phyloP scores from a whole-genome alignment of 2,113 vertebrate genomes.

The Rhegmatorhina hoffmannsi region DNA sequence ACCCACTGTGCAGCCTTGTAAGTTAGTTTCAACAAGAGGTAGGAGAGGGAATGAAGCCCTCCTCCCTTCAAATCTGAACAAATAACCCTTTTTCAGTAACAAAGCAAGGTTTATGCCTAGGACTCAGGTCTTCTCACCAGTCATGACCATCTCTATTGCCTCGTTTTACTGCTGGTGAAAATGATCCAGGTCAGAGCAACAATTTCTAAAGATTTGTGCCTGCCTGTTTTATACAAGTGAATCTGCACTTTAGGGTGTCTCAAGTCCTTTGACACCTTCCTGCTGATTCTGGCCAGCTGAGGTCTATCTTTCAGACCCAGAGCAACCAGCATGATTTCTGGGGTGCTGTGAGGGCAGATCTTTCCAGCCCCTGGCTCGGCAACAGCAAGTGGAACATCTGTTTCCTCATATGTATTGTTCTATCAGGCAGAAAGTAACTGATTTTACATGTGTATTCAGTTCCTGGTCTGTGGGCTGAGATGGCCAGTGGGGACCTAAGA shows the following conservation, averaged over 20 bases:
- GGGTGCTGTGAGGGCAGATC: background rate
- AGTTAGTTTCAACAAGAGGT: background rate
- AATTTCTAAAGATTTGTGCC: background rate
- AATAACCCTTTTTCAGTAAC: background rate
- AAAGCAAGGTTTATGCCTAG: background rate
- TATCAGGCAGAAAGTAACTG: background rate
- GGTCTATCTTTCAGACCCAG: background rate
- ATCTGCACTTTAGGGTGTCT: background rate
- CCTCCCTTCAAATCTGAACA: background rate
- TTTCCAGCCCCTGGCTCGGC: background rate
- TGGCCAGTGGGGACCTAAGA: background rate
- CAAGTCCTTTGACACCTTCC: background rate
- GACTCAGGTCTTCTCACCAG: background rate
- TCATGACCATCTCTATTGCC: background rate
- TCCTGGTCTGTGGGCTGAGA: background rate
- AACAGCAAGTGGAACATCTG: background rate
- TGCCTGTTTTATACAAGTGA: background rate
- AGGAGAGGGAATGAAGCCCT: background rate
- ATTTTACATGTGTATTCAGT: background rate
- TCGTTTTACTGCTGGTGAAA: background rate
- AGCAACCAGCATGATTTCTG: background rate
- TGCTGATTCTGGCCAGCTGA: background rate
- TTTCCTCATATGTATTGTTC: background rate
- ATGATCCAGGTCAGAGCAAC: background rate
- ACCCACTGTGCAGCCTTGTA: background rate